Evolutionary conservation across 2,113 vertebrate species (phyloP), one percentile per base, ranked within the genome.

Genomic region (Pontoporia blainvillei): DNA sequence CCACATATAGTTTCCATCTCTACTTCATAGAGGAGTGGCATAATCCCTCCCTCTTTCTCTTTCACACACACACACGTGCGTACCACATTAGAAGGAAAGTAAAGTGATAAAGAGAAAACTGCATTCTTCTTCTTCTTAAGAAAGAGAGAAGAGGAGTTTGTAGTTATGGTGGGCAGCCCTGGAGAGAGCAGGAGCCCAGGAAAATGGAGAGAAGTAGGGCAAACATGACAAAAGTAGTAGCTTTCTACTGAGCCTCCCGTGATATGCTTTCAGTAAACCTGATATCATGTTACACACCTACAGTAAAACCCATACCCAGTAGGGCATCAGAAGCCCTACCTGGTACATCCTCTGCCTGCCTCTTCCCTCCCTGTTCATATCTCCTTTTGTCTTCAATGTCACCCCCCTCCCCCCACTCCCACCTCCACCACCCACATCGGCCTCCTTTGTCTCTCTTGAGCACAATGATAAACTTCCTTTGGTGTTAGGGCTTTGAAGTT

Each of bases 321-420:
- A 10, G 34, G 29, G 39, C 57, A 7, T 41, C 13, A 10, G 66
- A 44, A n/a, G 3, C 34, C 7, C 13, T 27, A 12, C 21, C 1
- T 4, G 11, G 21, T 12, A 41, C 12, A 15, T 9, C n/a, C 18
- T 3, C 27, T 15, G 31, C 15, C 84, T 18, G 34, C 13, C 15
- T 27, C 79, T 20, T 46, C 41, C 10, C 10, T 11, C 20, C 15
- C 10, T 4, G 0, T 36, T 21, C 14, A 0, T 6, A 1, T 31
- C 18, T 49, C 57, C 69, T 39, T 57, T 66, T 41, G 36, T 27
- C 62, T 13, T 21, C 8, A 46, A 3, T 5, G 25, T 49, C 10
- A 1, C 14, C 15, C 79, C 6, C 61, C 0, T 0, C 20, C 4
- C 15, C 13, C 31, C 11, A 52, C 52, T 52, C 52, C 52, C 52